Evolutionary conservation across 2,113 vertebrate genomes (phyloP), one percentile per base, ranked within the genome.

Genomic region (Lepidiolamprologus cunningtoni): DNA sequence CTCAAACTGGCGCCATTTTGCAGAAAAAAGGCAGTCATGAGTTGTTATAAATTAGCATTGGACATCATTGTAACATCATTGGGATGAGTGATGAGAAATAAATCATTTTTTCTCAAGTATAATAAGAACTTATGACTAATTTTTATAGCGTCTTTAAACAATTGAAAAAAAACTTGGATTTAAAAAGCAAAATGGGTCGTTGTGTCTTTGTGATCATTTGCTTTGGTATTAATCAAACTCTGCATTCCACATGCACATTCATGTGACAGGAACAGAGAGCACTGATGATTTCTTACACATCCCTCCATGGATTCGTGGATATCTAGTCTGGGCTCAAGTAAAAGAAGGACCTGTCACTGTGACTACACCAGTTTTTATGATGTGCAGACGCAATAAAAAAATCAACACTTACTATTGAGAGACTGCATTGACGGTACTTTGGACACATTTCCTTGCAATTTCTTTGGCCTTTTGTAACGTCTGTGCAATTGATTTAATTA

Each of bases 161-260:
- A 82, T 16, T 85, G 53, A 2, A 12, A 7, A 89, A 71, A n/a
- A 3, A 13, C 26, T 61, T 23, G 19, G 42, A 57, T 52, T 5
- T 53, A 33, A 53, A 37, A 37, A 61, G 33, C 80, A 47, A 53
- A 83, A 66, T 55, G 10, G 16, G 37, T 16, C 3, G 13, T 53
- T 26, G 57, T 54, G 17, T 83, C 9, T 83, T 71, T 81, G 14
- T 81, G 16, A 81, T 50, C 12, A 66, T 68, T 81, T 90, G 87
- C 91, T 91, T 91, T 92, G 86, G 86, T 92, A 19, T 54, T 83
- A 13, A 83, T 42, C 66, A 87, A 81, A 84, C n/a, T 31, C 19
- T 45, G 17, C 40, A 12, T 42, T 10, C 5, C 50, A 90, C 58
- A 37, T 82, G 86, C 81, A 85, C 31, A 50, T 78, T 47, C 35